These are phyloP conservation scores for Drosophila fungiperda DNA, from an alignment of 2,888 invertebrate genomes.

Conservation along the genomic window DNA sequence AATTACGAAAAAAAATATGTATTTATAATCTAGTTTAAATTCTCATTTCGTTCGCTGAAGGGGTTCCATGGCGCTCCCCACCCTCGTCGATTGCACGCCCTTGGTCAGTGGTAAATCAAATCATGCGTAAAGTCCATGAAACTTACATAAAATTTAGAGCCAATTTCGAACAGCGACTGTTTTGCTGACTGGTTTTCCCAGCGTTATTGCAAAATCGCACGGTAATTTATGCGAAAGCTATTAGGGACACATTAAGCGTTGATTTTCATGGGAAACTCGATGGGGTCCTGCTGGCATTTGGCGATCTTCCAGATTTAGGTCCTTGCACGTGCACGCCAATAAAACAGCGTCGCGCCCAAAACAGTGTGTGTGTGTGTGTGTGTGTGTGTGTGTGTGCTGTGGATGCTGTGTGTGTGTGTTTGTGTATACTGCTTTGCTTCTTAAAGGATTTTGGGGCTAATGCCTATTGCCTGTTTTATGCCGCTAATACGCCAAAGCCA, in stretches of 20 bases:
- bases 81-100: not conserved
- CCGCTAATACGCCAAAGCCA: slow-evolving; percentile 68
- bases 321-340: slow-evolving; percentile 60
- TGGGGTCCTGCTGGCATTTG: slow-evolving; percentile 32
- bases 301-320: not conserved
- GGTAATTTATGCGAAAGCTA: slow-evolving; percentile 80
- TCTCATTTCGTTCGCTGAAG: not conserved
- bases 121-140: slow-evolving; percentile 65
- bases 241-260: slow-evolving; percentile 73
- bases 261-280: slow-evolving; percentile 58
- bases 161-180: slow-evolving; percentile 3
- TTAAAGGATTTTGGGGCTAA: slow-evolving; percentile 77
- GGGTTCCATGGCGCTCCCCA: not conserved
- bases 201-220: slow-evolving; percentile 66
- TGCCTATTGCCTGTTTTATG: slow-evolving; percentile 70
- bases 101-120: slow-evolving; percentile 62
- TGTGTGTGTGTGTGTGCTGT: slow-evolving; percentile 9
- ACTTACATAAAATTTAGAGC: slow-evolving; percentile 61
- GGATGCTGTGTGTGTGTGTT: slow-evolving; percentile 12
- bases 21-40: not conserved
- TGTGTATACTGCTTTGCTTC: slow-evolving; percentile 37
- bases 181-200: slow-evolving; percentile 10
- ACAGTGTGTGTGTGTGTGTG: slow-evolving; percentile 22
- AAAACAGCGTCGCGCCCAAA: slow-evolving; percentile 64
- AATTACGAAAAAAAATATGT: too few relatives aligned